Base-by-base conservation (phyloP, 2,888 invertebrate species). In the Drosophila atripex region DNA sequence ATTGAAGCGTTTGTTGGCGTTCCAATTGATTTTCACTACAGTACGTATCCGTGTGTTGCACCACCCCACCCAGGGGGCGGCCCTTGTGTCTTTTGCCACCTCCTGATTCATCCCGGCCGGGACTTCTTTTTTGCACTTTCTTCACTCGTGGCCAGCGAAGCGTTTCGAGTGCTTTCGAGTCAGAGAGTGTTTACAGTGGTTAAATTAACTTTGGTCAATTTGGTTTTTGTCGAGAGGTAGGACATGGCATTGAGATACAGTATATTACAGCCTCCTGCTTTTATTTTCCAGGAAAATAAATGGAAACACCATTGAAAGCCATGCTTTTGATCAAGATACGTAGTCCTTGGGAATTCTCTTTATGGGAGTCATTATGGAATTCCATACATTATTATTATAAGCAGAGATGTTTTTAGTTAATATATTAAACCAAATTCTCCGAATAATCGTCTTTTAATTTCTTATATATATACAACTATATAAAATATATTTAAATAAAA, bases 201-300 rank as follows among this genome's bases (percentile, higher is more conserved):
- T 88, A 86, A 84, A 84, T 84, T 88, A 88, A 83, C 86, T 83
- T 86, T 88, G 83, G 86, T 86, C 84, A 88, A 88, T 86, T 84
- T 82, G 88, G 68, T 74, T 86, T 75, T 71, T 73, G 74, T 73
- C 76, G 65, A 71, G 66, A 57, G 70, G 38, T 58, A 56, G 69
- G 70, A 56, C 76, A 35, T n/a, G n/a, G 35, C 65, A 71, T 70
- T 78, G 51, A 51, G 43, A 47, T 58, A 47, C 54, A 53, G 53
- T 70, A 45, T 47, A 14, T 14, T 38, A 14, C 16, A 53, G 23
- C 3, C 41, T 28, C 8, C 32, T 6, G 9, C 21, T 14, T n/a
- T 30, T 12, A 6, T n/a, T n/a, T 35, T 4, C 6, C 35, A 6
- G 1, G 2, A n/a, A 12, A 35, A 35, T 35, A n/a, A 35, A 35